Evolutionary conservation across 1,140 invertebrate species (phyloP).

Genomic region (Sycobia sp.): DNA sequence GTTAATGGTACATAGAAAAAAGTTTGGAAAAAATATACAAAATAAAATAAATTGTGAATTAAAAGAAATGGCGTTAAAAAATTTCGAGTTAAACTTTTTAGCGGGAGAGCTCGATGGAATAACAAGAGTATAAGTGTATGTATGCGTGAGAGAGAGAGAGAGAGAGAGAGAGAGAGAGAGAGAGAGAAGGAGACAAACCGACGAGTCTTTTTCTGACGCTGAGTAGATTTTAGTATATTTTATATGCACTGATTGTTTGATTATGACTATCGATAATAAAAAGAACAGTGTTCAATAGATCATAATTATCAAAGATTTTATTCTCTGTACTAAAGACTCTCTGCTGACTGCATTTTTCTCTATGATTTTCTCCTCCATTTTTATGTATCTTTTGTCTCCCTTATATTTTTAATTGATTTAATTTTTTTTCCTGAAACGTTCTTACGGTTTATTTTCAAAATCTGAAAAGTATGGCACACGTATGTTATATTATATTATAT

Average conservation of each 20-base stretch:
- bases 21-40: conserved; percentile 23
- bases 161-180: conserved; percentile 38
- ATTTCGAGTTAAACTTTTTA: conserved; percentile 27
- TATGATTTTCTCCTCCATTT: conserved; percentile 14
- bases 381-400: conserved; percentile 15
- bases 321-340: conserved; percentile 40
- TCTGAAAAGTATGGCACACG: neutral
- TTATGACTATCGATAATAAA: conserved; percentile 61
- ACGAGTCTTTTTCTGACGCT: conserved; percentile 61
- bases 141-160: conserved; percentile 38
- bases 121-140: neutral
- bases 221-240: conserved; percentile 62
- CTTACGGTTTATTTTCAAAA: no score
- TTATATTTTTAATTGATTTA: conserved; percentile 16
- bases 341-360: conserved; percentile 29
- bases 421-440: no score
- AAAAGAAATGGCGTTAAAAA: conserved; percentile 6
- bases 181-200: conserved; percentile 45
- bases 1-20: neutral
- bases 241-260: conserved; percentile 64
- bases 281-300: conserved; percentile 63
- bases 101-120: conserved; percentile 38
- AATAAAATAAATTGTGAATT: conserved; percentile 3
- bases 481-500: no score
- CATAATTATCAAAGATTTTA: conserved; percentile 48